Base-by-base conservation (phyloP, 64 coral and sea anemone genomes). In the Pocillopora damicornis region DNA sequence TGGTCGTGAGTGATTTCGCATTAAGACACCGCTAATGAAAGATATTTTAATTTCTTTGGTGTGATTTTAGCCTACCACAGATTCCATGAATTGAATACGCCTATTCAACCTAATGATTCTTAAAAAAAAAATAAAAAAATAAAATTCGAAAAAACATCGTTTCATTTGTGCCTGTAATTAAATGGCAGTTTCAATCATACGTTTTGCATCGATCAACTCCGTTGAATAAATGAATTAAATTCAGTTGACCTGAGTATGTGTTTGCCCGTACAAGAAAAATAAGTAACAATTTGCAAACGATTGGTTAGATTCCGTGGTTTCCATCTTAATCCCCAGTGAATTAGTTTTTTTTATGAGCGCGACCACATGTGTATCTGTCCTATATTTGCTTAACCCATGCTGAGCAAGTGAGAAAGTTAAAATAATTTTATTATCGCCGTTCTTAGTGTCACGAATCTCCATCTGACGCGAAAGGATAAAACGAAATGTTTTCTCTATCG, bases 251-350 rank as follows among this genome's bases (percentile, higher is more conserved):
- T 30, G 18, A 1, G 8, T 58, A 10, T 13, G 60, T 59, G 25
- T 58, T 58, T 23, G 25, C 10, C 16, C 58, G 0, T 58, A 58
- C 65, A 58, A 81, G 5, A 63, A 35, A 63, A 45, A 38, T 18
- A 15, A 9, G 42, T 51, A 51, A 51, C 42, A 51, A 51, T 51
- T 7, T 7, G 42, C 42, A 51, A 51, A 51, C 42, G 42, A 51
- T 71, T 71, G 67, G 67, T 77, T 77, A 57, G 15, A 22, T 56
- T 77, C 1, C 20, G 45, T 45, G 75, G 75, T 77, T 77, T 77
- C 35, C 20, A 7, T 42, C 17, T 22, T 57, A 16, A 77, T 56
- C 37, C 15, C 9, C 36, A 56, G 75, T 77, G 67, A 23, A 11
- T 25, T 63, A 71, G 25, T 71, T 30, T 11, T 22, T 30, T 30